A percentile compares a stretch with the other conserved stretches of the same genome.
phyloP scores from a whole-genome alignment of 2,113 vertebrate genomes.

The Scomber japonicus region DNA sequence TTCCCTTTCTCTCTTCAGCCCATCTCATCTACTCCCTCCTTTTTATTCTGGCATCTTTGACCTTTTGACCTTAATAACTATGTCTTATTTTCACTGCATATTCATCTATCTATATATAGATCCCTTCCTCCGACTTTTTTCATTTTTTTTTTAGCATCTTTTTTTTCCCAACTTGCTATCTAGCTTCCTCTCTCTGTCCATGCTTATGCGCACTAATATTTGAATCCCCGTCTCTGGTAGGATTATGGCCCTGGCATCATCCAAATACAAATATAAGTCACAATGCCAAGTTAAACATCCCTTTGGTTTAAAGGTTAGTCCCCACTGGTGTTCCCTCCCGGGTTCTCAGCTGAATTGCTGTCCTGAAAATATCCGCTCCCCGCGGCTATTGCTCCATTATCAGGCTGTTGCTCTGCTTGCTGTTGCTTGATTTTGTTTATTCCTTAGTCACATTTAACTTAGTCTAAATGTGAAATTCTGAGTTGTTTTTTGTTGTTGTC shows the following conservation, averaged over 20 bases:
- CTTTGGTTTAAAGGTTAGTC: constrained; percentile 62
- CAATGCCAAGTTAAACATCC: constrained; percentile 58
- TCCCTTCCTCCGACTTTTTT: background rate
- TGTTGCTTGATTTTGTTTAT: constrained; percentile 22
- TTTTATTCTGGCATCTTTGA: constrained; percentile 45
- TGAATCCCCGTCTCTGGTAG: constrained; percentile 56
- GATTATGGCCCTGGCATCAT: constrained; percentile 54
- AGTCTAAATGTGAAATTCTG: constrained; percentile 13
- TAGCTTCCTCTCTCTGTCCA: constrained; percentile 26
- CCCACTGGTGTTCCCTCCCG: constrained; percentile 44
- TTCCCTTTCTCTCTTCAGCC: constrained; percentile 13
- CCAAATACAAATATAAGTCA: constrained; percentile 61
- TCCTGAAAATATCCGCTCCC: constrained; percentile 55
- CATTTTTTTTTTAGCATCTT: background rate
- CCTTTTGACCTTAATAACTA: constrained; percentile 65
- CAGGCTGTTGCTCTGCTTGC: constrained; percentile 12
- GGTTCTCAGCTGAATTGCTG: constrained; percentile 42
- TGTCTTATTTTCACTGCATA: constrained; percentile 29
- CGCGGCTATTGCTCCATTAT: constrained; percentile 27
- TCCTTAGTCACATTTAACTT: constrained; percentile 37
- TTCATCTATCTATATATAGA: constrained; percentile 24
- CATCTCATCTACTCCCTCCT: constrained; percentile 42
- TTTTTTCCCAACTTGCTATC: background rate
- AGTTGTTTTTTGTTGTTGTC: constrained; percentile 15
- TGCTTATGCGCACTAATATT: constrained; percentile 8